Conservation (phyloP, 2,797 vertebrate species). For the Cyclopterus lumpus region DNA sequence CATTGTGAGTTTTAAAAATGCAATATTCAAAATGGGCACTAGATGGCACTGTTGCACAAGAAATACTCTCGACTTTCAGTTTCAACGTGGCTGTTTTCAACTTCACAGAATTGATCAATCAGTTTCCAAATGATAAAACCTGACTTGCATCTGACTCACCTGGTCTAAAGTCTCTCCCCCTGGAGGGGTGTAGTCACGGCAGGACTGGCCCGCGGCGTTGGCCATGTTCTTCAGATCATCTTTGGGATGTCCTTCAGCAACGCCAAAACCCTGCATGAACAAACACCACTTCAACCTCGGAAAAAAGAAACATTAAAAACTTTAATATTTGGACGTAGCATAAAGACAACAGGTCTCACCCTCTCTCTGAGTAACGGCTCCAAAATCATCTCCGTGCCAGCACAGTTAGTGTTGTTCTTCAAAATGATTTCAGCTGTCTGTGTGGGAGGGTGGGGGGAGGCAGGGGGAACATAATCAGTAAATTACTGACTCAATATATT, state of each 20-base stretch:
- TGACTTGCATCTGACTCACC: conserved; percentile 76
- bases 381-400: conserved; percentile 68
- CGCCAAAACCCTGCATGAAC: conserved; percentile 87
- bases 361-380: conserved; percentile 84
- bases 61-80: conserved; percentile 7
- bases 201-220: conserved; percentile 88
- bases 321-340: neutral
- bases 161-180: conserved; percentile 93
- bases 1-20: no score
- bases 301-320: neutral
- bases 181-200: conserved; percentile 89
- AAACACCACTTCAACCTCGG: neutral
- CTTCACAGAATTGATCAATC: neutral
- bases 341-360: conserved; percentile 59
- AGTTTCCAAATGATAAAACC: neutral
- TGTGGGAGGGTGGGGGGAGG: neutral
- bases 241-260: conserved; percentile 90
- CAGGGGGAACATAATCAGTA: conserved; percentile 21
- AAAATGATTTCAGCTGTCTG: conserved; percentile 85
- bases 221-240: conserved; percentile 92
- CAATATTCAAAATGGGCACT: conserved; percentile 41
- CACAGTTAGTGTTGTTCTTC: conserved; percentile 77
- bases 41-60: conserved; percentile 37
- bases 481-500: conserved; percentile 43
- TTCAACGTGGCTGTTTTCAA: neutral